Conservation (phyloP, 2,113 vertebrate species). For the Stegastes partitus region DNA sequence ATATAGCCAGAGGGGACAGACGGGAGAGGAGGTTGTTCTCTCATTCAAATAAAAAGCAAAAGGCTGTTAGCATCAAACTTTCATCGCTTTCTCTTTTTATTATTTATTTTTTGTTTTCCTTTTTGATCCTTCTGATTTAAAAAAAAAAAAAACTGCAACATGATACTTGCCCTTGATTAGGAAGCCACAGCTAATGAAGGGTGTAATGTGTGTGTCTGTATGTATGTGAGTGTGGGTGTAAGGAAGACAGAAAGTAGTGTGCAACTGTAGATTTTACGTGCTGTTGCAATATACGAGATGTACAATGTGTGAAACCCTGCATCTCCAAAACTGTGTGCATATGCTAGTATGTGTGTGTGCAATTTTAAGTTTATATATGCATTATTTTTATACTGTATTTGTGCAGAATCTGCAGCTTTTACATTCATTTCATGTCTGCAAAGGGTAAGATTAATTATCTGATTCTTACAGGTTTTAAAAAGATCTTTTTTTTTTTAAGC, state of each 20-base stretch:
- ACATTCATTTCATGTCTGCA: no score
- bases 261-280: not conserved
- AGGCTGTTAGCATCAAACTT: constrained; percentile 81
- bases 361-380: no score
- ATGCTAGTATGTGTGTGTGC: no score
- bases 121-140: constrained; percentile 47
- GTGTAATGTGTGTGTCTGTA: not conserved
- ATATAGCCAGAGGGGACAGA: constrained; percentile 66
- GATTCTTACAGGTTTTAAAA: no score
- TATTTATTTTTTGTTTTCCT: constrained; percentile 56
- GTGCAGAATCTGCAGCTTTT: not conserved
- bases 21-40: constrained; percentile 60
- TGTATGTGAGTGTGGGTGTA: no score
- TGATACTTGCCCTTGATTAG: constrained; percentile 24
- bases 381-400: not conserved
- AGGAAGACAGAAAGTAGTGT: no score
- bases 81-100: constrained; percentile 71
- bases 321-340: not conserved
- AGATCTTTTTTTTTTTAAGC: no score
- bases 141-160: not conserved
- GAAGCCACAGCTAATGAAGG: constrained; percentile 20
- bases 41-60: constrained; percentile 79
- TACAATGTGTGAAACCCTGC: not conserved
- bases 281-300: not conserved
- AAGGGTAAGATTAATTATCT: no score